A percentile compares a stretch with the other conserved stretches of the same genome.
phyloP scores from a whole-genome alignment of 2,888 invertebrate genomes.

The Barypeithes pellucidus region DNA sequence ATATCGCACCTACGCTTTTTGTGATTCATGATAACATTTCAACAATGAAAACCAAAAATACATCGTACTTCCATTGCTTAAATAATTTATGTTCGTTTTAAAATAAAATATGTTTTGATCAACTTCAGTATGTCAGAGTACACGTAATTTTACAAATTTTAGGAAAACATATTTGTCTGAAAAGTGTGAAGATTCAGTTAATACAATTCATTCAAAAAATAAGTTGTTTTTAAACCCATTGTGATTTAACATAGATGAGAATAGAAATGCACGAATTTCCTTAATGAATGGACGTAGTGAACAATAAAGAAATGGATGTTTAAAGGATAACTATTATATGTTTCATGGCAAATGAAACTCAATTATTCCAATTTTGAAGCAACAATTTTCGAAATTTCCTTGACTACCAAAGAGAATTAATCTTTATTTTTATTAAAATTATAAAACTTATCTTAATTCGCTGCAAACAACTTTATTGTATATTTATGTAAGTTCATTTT shows the following conservation, averaged over 20 bases:
- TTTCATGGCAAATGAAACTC: too few species aligned
- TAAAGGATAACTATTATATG: too few species aligned
- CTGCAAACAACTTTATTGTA: background rate
- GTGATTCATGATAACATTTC: background rate
- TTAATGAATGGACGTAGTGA: too few species aligned
- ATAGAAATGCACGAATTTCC: too few species aligned
- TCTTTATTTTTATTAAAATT: too few species aligned
- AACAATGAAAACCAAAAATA: conserved; percentile 13
- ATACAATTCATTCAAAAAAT: background rate
- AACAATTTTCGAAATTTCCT: too few species aligned
- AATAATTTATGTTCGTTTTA: background rate
- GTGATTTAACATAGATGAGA: too few species aligned
- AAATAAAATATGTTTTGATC: background rate
- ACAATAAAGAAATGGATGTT: too few species aligned
- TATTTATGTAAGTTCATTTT: conserved; percentile 8
- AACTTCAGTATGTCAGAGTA: background rate
- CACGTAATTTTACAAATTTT: background rate
- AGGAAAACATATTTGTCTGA: conserved; percentile 11
- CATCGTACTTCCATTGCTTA: background rate
- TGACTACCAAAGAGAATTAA: too few species aligned
- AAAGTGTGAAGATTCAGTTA: background rate
- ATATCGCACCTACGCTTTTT: background rate
- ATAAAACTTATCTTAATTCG: background rate
- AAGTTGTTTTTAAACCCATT: too few species aligned
- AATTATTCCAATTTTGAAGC: too few species aligned